Conservation (phyloP, 2,888 invertebrate genomes). For the Azorinus chamasolen region DNA sequence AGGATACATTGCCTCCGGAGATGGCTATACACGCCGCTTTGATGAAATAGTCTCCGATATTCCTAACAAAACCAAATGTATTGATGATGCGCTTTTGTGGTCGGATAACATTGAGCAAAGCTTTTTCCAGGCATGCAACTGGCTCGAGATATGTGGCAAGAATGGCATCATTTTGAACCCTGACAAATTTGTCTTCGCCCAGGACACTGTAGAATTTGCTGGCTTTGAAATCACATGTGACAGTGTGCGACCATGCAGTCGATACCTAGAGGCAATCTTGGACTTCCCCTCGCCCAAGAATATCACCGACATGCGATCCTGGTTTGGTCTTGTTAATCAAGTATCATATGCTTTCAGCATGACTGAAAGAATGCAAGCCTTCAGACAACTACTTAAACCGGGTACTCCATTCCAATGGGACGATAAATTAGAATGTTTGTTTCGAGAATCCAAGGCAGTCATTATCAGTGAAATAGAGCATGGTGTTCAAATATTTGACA, state of each 20-base stretch:
- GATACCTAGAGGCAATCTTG: slow-evolving; percentile 55
- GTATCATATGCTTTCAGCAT: slow-evolving; percentile 65
- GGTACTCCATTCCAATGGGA: slow-evolving; percentile 51
- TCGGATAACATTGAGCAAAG: slow-evolving; percentile 43
- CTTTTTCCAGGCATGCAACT: slow-evolving; percentile 63
- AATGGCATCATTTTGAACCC: slow-evolving; percentile 72
- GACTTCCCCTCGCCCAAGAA: slow-evolving; percentile 63
- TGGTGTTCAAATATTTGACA: slow-evolving; percentile 69
- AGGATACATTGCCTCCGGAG: slow-evolving; percentile 68
- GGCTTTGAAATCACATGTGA: slow-evolving; percentile 47
- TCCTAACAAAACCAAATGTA: slow-evolving; percentile 66
- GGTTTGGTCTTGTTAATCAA: no score
- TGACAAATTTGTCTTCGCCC: slow-evolving; percentile 68
- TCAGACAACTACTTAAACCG: slow-evolving; percentile 40
- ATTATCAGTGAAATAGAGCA: slow-evolving; percentile 65
- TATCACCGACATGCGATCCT: slow-evolving; percentile 67
- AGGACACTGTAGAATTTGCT: slow-evolving; percentile 58
- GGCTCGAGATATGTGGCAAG: slow-evolving; percentile 65
- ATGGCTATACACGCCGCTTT: slow-evolving; percentile 67
- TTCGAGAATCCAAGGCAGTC: slow-evolving; percentile 35
- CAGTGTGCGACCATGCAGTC: slow-evolving; percentile 55
- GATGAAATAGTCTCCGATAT: slow-evolving; percentile 73
- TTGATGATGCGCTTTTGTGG: slow-evolving; percentile 47
- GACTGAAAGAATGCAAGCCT: slow-evolving; percentile 36
- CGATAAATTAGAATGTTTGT: slow-evolving; percentile 25